These are phyloP conservation scores for Pogonocherus hispidulus DNA, from an alignment of 2,888 invertebrate genomes.

Conservation along the genomic window DNA sequence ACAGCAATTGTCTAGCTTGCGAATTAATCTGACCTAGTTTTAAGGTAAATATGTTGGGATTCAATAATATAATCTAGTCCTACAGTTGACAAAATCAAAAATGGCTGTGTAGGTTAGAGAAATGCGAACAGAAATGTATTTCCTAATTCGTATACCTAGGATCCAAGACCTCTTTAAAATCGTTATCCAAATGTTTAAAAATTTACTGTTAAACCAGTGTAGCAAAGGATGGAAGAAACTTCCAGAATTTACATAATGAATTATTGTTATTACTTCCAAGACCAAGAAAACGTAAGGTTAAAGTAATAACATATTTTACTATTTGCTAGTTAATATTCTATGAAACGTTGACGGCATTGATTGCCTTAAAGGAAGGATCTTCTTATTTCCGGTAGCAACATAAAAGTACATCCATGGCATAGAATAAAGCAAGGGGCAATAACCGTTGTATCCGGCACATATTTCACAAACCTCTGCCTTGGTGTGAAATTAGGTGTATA, in stretches of 20 bases:
- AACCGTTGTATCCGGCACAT: conserved; percentile 40
- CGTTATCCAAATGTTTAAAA: too few species aligned
- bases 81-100: too few species aligned
- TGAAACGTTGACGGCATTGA: background rate
- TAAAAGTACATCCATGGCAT: conserved; percentile 1
- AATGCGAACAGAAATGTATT: too few species aligned
- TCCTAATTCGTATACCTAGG: too few species aligned
- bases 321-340: conserved; percentile 21
- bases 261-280: too few species aligned
- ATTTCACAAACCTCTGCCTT: conserved; percentile 20
- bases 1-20: background rate
- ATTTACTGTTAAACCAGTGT: too few species aligned
- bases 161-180: too few species aligned
- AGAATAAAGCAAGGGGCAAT: conserved; percentile 31
- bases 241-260: too few species aligned
- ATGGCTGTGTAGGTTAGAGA: too few species aligned
- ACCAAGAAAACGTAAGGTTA: too few species aligned
- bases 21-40: background rate
- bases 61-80: too few species aligned
- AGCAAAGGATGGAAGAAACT: too few species aligned
- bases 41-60: background rate
- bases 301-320: background rate
- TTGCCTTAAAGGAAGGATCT: conserved; percentile 29
- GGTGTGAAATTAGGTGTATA: conserved; percentile 25
- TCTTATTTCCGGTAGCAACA: conserved; percentile 33